A percentile compares a stretch with the other conserved stretches of the same genome.
phyloP scores from a whole-genome alignment of 2,888 invertebrate species.

The Diadromus collaris region DNA sequence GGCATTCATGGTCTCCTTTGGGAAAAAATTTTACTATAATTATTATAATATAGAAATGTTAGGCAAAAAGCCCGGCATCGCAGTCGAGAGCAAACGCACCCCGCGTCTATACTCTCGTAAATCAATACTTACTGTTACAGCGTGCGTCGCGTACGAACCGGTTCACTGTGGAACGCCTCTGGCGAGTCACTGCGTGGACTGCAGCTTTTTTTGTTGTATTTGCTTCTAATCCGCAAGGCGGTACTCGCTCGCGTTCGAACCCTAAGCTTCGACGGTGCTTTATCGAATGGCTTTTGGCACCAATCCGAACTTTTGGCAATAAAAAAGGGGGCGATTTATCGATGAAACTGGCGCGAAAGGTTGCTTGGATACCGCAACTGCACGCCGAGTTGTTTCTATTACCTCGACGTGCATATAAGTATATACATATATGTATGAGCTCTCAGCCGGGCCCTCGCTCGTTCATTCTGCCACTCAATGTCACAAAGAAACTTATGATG shows the following conservation, averaged over 20 bases:
- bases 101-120: not conserved
- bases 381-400: not conserved
- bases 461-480: not conserved
- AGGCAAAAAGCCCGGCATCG: not conserved
- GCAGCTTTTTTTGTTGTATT: not conserved
- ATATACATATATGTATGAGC: too few relatives aligned
- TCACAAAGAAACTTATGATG: not conserved
- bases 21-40: not conserved
- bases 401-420: too few relatives aligned
- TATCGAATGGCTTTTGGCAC: conserved; percentile 13
- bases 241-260: not conserved
- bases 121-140: conserved; percentile 4
- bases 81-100: not conserved
- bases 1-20: conserved; percentile 8
- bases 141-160: not conserved
- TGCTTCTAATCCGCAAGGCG: not conserved
- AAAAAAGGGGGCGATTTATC: conserved; percentile 23
- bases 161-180: not conserved
- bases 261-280: not conserved
- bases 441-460: not conserved
- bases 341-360: conserved; percentile 45
- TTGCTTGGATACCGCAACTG: conserved; percentile 35
- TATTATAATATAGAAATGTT: not conserved
- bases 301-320: not conserved
- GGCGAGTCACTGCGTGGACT: not conserved